Evolutionary conservation across 2,888 invertebrate genomes (phyloP).

Genomic region (Nephrotoma flavescens): DNA sequence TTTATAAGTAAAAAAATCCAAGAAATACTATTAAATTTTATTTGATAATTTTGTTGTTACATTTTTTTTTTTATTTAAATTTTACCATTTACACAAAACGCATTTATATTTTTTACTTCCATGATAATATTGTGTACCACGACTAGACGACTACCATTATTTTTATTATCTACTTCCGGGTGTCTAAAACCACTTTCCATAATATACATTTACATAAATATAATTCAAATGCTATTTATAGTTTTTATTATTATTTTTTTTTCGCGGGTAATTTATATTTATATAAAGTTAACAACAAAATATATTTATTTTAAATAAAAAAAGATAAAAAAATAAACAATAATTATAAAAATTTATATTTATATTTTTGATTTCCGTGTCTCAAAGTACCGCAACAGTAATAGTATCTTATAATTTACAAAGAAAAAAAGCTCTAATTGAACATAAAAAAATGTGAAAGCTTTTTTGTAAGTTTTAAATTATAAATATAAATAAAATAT

Average conservation of each 20-base stretch:
- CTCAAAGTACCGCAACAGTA: not conserved
- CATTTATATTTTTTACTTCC: not conserved
- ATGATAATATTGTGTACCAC: not conserved
- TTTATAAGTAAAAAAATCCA: not conserved
- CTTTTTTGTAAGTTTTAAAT: not conserved
- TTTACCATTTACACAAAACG: not conserved
- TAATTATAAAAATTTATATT: not conserved
- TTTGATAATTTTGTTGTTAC: not conserved
- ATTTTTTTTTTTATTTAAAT: not conserved
- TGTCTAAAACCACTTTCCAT: not conserved
- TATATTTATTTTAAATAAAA: not conserved
- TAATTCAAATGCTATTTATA: no score
- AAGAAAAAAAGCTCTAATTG: not conserved
- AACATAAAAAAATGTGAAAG: not conserved
- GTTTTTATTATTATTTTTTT: not conserved
- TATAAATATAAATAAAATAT: not conserved
- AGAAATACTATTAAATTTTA: not conserved
- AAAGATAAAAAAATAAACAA: not conserved
- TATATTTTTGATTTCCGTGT: not conserved
- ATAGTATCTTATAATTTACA: not conserved
- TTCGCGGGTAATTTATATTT: not conserved
- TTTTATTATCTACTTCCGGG: not conserved
- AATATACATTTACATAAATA: not conserved
- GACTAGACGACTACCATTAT: not conserved
- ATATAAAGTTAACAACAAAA: not conserved